These are phyloP conservation scores for Leptatherina wallacei DNA, from an alignment of 2,797 vertebrate genomes.

Conservation along the genomic window DNA sequence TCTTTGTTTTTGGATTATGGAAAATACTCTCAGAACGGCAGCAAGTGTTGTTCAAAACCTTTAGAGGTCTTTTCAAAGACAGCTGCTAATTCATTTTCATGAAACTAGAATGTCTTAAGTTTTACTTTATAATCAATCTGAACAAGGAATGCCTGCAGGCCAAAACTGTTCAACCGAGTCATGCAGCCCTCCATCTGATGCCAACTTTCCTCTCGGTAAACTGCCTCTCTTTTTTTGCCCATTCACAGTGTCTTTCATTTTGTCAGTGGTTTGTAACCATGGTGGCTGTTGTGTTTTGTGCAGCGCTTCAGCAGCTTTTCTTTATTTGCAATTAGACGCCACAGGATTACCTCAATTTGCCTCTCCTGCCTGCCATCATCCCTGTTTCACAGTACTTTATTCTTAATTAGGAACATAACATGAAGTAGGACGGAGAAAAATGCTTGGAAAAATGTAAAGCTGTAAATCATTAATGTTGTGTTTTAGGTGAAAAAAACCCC, in stretches of 20 bases:
- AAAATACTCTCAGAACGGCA: not conserved
- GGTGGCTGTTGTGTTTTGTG: constrained; percentile 56
- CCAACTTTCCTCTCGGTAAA: constrained; percentile 41
- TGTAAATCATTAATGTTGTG: not conserved
- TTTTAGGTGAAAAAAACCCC: not conserved
- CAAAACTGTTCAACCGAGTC: constrained; percentile 21
- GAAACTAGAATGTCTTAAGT: not conserved
- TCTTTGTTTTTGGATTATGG: not conserved
- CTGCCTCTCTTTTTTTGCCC: constrained; percentile 44
- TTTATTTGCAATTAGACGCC: constrained; percentile 61
- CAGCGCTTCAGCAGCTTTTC: constrained; percentile 45
- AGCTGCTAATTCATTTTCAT: not conserved
- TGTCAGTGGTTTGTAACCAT: constrained; percentile 62
- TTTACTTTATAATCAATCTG: constrained; percentile 2
- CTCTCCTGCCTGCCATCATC: constrained; percentile 35
- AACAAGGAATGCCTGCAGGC: constrained; percentile 29
- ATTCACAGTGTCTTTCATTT: constrained; percentile 52
- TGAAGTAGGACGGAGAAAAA: constrained; percentile 23
- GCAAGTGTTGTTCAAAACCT: not conserved
- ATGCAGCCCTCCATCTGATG: constrained; percentile 15
- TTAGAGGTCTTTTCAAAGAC: not conserved
- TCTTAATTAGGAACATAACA: constrained; percentile 50
- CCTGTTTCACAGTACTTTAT: constrained; percentile 26
- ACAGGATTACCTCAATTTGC: constrained; percentile 55
- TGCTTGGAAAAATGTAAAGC: constrained; percentile 18